Evolutionary conservation across 2,797 vertebrate species (phyloP), one percentile per base, ranked within the genome.

Genomic region (Sebastes hubbsi): DNA sequence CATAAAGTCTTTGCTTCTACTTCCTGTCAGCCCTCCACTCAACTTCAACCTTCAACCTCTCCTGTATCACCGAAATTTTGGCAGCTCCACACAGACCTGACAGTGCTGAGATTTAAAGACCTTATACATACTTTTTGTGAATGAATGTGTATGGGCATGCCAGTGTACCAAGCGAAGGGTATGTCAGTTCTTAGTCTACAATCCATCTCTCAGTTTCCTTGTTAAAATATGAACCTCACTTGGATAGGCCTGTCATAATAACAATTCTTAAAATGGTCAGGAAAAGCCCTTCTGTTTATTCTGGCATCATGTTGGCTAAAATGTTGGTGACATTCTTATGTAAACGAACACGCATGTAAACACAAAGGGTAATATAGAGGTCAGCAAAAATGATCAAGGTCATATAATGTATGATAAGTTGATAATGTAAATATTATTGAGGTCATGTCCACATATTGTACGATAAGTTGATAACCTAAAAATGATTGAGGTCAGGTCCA

Each of bases 1-100:
- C 94, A 93, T 91, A 94, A 96, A 97, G 94, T 96, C 87, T 93
- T 93, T 92, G 89, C 95, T 93, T 93, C 91, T 87, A 94, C 95
- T 97, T 98, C 97, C 97, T 97, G 95, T 95, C 96, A 95, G 93
- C 96, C 97, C 92, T 94, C 84, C 89, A 95, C 92, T 98, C 96
- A 97, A 97, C 97, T 98, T 96, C 96, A 95, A 97, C 97, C 97
- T 97, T 92, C 95, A 94, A 97, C 97, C 96, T 96, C 92, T 92
- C 94, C 96, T 97, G 95, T 93, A 96, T 98, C 97, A 96, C 91
- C 87, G 89, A 95, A 94, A 95, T 96, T 95, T 96, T 96, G 95
- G 94, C 94, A 89, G 87, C 94, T 94, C 95, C 92, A 91, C 95
- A 94, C 94, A 92, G 93, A 90, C 94, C 93, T 95, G 94, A 96